phyloP scores from a whole-genome alignment of 2,888 invertebrate genomes.

The Drosophila engyochracea region DNA sequence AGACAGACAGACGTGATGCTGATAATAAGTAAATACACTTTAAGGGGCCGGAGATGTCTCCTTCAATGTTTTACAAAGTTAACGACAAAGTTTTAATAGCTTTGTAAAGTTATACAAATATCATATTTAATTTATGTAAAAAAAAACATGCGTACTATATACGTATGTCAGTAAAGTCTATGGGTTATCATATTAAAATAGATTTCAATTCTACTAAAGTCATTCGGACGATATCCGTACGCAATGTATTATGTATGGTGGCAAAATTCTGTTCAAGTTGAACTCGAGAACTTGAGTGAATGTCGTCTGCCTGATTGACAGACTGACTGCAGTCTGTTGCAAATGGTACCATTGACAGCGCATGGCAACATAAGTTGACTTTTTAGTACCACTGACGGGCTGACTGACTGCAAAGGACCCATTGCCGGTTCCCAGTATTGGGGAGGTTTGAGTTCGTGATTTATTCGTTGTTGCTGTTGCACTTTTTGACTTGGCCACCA shows the following conservation, averaged over 20 bases:
- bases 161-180: neutral
- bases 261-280: neutral
- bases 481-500: slow-evolving; percentile 5
- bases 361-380: slow-evolving; percentile 7
- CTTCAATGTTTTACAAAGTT: neutral
- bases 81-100: neutral
- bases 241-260: neutral
- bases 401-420: slow-evolving; percentile 4
- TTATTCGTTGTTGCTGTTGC: slow-evolving; percentile 1
- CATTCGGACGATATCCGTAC: neutral
- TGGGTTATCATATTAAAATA: no score
- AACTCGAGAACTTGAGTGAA: neutral
- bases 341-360: slow-evolving; percentile 27
- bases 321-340: slow-evolving; percentile 6
- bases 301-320: neutral
- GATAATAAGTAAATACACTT: neutral
- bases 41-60: neutral
- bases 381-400: slow-evolving; percentile 2
- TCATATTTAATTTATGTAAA: neutral
- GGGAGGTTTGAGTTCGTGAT: neutral
- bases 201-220: neutral
- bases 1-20: neutral
- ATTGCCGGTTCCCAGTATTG: neutral
- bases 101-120: neutral
- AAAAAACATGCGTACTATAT: neutral